Conservation (phyloP, 2,797 vertebrate genomes). For the Myotis daubentonii region DNA sequence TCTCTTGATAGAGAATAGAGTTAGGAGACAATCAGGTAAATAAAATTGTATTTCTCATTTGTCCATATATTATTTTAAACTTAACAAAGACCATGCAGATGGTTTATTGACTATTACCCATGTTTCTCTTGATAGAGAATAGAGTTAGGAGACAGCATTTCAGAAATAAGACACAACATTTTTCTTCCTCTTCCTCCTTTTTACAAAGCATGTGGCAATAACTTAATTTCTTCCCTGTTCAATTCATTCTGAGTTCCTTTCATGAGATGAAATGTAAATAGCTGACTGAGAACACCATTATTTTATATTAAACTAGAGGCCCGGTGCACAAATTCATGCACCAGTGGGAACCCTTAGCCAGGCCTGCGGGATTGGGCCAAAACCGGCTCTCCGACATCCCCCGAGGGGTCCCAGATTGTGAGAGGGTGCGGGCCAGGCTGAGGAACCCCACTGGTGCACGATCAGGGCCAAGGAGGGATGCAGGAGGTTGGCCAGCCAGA, state of each 20-base stretch:
- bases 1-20: not conserved
- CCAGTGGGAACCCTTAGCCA: too few relatives aligned
- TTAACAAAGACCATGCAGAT: not conserved
- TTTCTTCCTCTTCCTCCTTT: not conserved
- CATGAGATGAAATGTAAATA: not conserved
- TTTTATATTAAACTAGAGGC: not conserved
- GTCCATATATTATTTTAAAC: conserved; percentile 8
- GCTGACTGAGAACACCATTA: not conserved
- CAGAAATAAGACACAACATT: not conserved
- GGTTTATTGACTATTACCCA: not conserved
- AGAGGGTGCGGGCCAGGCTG: too few relatives aligned
- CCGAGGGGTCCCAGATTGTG: too few relatives aligned
- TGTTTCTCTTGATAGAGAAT: not conserved
- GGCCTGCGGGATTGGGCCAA: too few relatives aligned
- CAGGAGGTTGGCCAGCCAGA: too few relatives aligned
- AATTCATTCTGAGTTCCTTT: not conserved
- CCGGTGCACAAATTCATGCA: not conserved
- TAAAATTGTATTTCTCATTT: conserved; percentile 37
- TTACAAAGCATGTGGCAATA: not conserved
- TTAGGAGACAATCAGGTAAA: not conserved
- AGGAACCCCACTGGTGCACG: too few relatives aligned
- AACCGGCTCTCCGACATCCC: too few relatives aligned
- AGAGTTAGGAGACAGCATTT: not conserved
- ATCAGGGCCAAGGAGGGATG: too few relatives aligned
- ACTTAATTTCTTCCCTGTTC: not conserved